Evolutionary conservation across 92 coral and sea anemone species (phyloP), one percentile per base, ranked within the genome.

Genomic region (Actinernus sp.): DNA sequence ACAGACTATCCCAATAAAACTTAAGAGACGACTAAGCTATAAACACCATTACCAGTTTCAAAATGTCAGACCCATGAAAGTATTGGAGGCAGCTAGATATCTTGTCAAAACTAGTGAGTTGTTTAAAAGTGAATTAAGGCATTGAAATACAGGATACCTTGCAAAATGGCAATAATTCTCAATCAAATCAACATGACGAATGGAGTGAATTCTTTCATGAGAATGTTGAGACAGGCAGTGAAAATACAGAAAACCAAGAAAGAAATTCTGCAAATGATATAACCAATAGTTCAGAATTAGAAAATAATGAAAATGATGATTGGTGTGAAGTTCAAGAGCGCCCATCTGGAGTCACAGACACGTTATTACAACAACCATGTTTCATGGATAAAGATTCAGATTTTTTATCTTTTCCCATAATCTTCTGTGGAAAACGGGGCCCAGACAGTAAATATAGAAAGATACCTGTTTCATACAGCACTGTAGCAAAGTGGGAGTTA

Each of bases 11-110:
- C 92, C 83, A 43, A 86, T 86, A 56, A 86, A 86, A 48, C 63
- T 85, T 1, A 79, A 85, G 53, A 55, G 87, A 46, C 43, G 75
- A 18, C 78, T 71, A 1, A 49, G 58, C 30, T 85, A 79, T 52
- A 85, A 68, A 58, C 88, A 81, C 46, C 88, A 86, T 79, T 86
- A 80, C 61, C 68, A 63, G 68, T 72, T 74, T 30, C 84, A 87
- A 48, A 81, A 81, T 47, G 76, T 87, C 16, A 63, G 84, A 39
- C 93, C 88, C 0, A 68, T 27, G 33, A 69, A 79, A 51, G 88
- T 87, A 19, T 74, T 87, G 51, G 84, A 73, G 16, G 93, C 88
- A 64, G 88, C 83, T 2, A 49, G 61, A 66, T 85, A 54, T 56
- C 85, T 78, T 55, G 88, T 81, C 3, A 40, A 43, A 19, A 80